A percentile compares a stretch with the other conserved stretches of the same genome.
phyloP scores from a whole-genome alignment of 1,140 invertebrate species.

The Xylocopa sonorina region DNA sequence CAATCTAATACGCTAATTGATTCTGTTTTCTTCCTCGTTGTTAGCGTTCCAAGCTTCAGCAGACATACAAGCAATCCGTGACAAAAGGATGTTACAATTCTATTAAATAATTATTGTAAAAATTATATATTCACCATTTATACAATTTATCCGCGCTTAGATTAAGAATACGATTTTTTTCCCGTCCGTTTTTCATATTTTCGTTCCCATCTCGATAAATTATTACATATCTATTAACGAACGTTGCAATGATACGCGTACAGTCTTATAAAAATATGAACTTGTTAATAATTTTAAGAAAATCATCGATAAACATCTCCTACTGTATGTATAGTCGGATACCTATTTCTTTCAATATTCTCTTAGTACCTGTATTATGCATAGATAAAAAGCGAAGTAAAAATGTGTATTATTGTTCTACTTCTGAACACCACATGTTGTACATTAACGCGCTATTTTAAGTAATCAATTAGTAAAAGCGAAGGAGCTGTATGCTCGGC shows the following conservation, averaged over 20 bases:
- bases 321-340: not conserved
- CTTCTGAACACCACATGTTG: not conserved
- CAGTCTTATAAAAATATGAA: constrained; percentile 16
- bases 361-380: constrained; percentile 15
- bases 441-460: not conserved
- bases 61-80: not conserved
- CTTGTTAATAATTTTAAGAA: not conserved
- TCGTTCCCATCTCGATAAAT: not conserved
- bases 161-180: not conserved
- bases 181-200: too few species aligned
- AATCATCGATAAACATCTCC: not conserved
- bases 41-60: constrained; percentile 8
- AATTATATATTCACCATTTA: constrained; percentile 32
- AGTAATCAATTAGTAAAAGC: not conserved
- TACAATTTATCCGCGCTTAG: constrained; percentile 34
- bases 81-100: constrained; percentile 35
- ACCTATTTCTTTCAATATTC: not conserved
- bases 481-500: not conserved
- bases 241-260: not conserved
- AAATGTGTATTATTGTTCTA: constrained; percentile 11
- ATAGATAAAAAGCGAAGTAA: not conserved
- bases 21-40: constrained; percentile 32
- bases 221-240: not conserved
- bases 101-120: constrained; percentile 24
- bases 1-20: constrained; percentile 65